Conservation (phyloP, 1,140 invertebrate genomes). For the Scaptomyza hsui region DNA sequence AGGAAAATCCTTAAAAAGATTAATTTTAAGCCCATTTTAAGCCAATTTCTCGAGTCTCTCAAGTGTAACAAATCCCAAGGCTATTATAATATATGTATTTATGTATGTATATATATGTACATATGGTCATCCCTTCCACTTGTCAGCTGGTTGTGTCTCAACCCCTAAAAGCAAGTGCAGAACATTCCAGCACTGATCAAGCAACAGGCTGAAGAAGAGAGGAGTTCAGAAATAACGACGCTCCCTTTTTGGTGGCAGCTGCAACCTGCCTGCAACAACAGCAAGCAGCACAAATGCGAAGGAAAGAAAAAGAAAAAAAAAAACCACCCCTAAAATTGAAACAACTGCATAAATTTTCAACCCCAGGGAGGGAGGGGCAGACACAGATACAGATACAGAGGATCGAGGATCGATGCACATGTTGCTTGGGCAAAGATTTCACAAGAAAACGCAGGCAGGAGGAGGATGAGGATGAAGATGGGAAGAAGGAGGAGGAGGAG, state of each 20-base stretch:
- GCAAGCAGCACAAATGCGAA: no score
- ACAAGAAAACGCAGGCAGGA: constrained; percentile 47
- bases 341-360: constrained; percentile 72
- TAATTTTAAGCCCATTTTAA: neutral
- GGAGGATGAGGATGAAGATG: constrained; percentile 20
- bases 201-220: constrained; percentile 33
- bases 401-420: constrained; percentile 53
- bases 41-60: neutral
- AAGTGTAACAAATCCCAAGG: constrained; percentile 31
- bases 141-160: constrained; percentile 39
- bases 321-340: constrained; percentile 70
- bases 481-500: constrained; percentile 11
- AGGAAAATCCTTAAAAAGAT: neutral
- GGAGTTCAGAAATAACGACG: constrained; percentile 1
- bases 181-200: constrained; percentile 20
- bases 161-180: constrained; percentile 46
- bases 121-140: constrained; percentile 40
- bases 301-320: neutral
- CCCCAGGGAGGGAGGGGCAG: constrained; percentile 49
- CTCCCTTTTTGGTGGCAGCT: constrained; percentile 51
- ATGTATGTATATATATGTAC: constrained; percentile 3
- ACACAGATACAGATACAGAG: constrained; percentile 39
- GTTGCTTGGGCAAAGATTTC: constrained; percentile 78
- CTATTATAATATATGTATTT: neutral
- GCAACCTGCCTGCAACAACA: constrained; percentile 63